Evolutionary conservation across 2,797 vertebrate genomes (phyloP), one percentile per base, ranked within the genome.

Genomic region (Acanthiza pusilla): DNA sequence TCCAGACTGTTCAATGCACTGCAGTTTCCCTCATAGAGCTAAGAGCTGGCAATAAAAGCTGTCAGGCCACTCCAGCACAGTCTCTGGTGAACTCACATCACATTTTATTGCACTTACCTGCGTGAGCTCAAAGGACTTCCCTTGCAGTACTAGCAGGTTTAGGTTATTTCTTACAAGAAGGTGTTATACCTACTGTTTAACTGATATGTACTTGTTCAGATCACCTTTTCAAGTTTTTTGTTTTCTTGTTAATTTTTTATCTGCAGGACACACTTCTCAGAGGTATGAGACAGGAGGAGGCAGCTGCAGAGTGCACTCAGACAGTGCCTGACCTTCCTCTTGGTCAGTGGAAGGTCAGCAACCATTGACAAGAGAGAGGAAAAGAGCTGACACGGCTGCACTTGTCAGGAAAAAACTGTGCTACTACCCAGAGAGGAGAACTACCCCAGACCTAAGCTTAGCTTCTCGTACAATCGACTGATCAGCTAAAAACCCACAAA

Each of bases 51-150:
- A 0, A 40, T 21, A 60, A 78, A 77, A 42, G 48, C 63, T 47
- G 48, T 23, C 50, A 50, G 9, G 20, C 13, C 42, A 63, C 26
- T 38, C 30, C 3, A 5, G 74, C 16, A 54, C 0, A 26, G 55
- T 15, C 26, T 65, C 58, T 68, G 45, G 29, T 58, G 47, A 93
- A 53, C 16, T 30, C 54, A 54, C 3, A 11, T 10, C 65, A 45
- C 14, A 3, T 82, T 74, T 85, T 50, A 67, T 4, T 85, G 30
- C 58, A 71, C 95, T 91, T 96, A 95, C 88, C 93, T 95, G 94
- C 14, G n/a, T 3, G 65, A 66, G 3, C 27, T 40, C 79, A 88
- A 70, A 81, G 47, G 55, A 57, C n/a, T 81, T 58, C 66, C 60
- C 34, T 25, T 86, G 80, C 40, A 90, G 73, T 88, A 81, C 34